A percentile compares a stretch with the other conserved stretches of the same genome.
Evolutionary conservation across 2,113 vertebrate species (phyloP).

Genomic region (Notarius lentiginosus): DNA sequence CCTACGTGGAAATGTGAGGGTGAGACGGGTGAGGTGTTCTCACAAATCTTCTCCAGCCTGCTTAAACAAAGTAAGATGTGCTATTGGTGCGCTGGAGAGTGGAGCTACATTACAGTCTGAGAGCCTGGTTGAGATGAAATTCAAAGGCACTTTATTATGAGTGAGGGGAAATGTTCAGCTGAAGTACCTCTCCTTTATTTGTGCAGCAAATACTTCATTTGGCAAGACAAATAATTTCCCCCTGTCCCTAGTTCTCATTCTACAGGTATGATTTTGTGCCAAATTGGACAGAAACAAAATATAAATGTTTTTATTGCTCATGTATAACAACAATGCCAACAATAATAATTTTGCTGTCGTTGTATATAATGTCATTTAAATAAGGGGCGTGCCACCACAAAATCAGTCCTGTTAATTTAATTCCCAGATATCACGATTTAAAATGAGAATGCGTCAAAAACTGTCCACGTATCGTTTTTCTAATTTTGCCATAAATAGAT

Average conservation of each 20-base stretch:
- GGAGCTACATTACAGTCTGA: slow-evolving; percentile 57
- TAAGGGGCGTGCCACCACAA: not conserved
- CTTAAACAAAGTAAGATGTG: slow-evolving; percentile 66
- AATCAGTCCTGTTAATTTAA: too few species aligned
- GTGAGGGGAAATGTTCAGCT: slow-evolving; percentile 52
- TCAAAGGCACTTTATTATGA: slow-evolving; percentile 57
- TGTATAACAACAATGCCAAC: not conserved
- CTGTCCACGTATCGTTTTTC: too few species aligned
- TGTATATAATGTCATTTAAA: not conserved
- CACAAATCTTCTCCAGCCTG: slow-evolving; percentile 68
- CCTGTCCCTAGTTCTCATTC: slow-evolving; percentile 31
- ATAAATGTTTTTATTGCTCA: not conserved
- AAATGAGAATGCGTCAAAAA: too few species aligned
- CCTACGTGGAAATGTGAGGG: slow-evolving; percentile 33
- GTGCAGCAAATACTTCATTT: slow-evolving; percentile 52
- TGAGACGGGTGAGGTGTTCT: slow-evolving; percentile 30
- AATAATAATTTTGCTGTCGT: not conserved
- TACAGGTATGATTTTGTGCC: slow-evolving; percentile 27
- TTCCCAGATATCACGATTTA: too few species aligned
- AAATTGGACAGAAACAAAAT: slow-evolving; percentile 27
- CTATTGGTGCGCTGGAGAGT: slow-evolving; percentile 64
- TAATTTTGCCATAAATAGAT: too few species aligned
- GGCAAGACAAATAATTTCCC: slow-evolving; percentile 44
- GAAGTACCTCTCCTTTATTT: slow-evolving; percentile 55
- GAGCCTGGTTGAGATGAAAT: slow-evolving; percentile 60